A percentile compares a stretch with the other conserved stretches of the same genome.
Evolutionary conservation across 2,113 vertebrate species (phyloP).

Genomic region (Dicerorhinus sumatrensis): DNA sequence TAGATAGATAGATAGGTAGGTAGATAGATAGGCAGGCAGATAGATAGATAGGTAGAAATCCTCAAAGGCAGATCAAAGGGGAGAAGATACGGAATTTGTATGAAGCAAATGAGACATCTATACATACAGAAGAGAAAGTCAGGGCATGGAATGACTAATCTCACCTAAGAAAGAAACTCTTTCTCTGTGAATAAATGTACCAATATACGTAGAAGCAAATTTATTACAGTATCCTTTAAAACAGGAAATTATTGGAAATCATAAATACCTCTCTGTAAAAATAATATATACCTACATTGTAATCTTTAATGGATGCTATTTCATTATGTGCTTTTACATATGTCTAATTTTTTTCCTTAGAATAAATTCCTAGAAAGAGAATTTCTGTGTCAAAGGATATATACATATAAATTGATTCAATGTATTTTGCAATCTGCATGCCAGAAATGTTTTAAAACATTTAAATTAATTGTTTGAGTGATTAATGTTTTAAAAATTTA

Average conservation of each 20-base stretch:
- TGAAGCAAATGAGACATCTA: not conserved
- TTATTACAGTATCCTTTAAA: not conserved
- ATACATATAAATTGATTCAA: not conserved
- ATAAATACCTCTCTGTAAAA: not conserved
- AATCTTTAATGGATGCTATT: not conserved
- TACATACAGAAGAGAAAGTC: not conserved
- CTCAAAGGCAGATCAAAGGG: not conserved
- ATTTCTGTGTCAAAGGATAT: not conserved
- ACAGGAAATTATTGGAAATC: not conserved
- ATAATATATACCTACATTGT: not conserved
- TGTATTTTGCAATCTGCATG: not conserved
- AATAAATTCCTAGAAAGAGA: slow-evolving; percentile 29
- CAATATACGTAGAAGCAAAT: not conserved
- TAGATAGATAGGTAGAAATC: not conserved
- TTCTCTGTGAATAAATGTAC: not conserved
- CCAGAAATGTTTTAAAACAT: not conserved
- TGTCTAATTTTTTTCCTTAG: not conserved
- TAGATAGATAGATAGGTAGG: not conserved
- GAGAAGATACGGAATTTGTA: not conserved
- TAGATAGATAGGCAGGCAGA: not conserved
- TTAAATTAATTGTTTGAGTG: not conserved
- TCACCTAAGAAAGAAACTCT: not conserved
- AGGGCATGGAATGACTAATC: not conserved
- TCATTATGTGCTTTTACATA: slow-evolving; percentile 1
- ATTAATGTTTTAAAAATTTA: slow-evolving; percentile 24